Evolutionary conservation across 2,888 invertebrate genomes (phyloP).

Genomic region (Harpagoxenus sublaevis): DNA sequence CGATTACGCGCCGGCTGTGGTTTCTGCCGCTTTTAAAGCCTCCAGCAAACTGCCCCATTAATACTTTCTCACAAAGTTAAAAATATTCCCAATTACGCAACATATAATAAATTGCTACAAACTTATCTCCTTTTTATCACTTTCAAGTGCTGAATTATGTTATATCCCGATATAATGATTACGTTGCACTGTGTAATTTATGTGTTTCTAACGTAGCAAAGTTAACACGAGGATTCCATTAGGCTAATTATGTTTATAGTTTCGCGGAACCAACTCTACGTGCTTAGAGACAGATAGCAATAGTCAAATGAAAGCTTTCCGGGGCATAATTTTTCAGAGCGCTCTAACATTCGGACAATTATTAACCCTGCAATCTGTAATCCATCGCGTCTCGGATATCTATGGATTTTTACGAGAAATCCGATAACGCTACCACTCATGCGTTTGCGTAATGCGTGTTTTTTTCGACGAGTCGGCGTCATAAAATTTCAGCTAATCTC

Average conservation of each 20-base stretch:
- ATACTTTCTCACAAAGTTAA: neutral
- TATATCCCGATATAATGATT: neutral
- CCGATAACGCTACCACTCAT: slow-evolving; percentile 31
- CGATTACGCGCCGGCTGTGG: slow-evolving; percentile 11
- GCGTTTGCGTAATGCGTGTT: slow-evolving; percentile 18
- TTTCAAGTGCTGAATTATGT: neutral
- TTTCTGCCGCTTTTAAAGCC: slow-evolving; percentile 19
- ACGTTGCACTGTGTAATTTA: neutral
- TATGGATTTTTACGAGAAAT: slow-evolving; percentile 10
- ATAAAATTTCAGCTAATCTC: slow-evolving; percentile 46
- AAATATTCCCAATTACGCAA: neutral
- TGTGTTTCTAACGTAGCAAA: neutral
- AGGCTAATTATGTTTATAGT: neutral
- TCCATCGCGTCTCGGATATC: neutral
- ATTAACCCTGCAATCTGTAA: slow-evolving; percentile 14
- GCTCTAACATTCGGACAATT: neutral
- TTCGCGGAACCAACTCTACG: neutral
- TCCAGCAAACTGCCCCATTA: neutral
- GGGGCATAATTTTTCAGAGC: neutral
- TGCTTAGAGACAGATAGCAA: too few species aligned
- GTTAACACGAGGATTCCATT: neutral
- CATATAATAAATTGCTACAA: neutral
- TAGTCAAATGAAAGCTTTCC: neutral
- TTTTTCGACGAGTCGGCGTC: slow-evolving; percentile 20
- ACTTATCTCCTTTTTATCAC: neutral